Evolutionary conservation across 35 echinoderm and acorn worm species (phyloP).

Genomic region (Eucidaris tribuloides): DNA sequence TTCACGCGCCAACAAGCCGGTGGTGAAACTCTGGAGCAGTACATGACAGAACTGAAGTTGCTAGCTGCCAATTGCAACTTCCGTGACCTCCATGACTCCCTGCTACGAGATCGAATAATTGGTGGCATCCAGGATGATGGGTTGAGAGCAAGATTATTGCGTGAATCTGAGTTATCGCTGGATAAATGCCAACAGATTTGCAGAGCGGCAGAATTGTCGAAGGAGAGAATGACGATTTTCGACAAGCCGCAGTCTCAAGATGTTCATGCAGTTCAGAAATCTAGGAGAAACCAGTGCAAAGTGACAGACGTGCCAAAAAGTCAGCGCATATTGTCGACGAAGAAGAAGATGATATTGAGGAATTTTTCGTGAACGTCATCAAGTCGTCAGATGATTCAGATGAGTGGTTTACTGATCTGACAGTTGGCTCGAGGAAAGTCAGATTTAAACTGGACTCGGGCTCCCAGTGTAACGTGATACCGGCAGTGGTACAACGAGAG

Average conservation of each 20-base stretch:
- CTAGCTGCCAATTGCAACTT: background rate
- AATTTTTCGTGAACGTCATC: background rate
- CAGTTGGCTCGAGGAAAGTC: background rate
- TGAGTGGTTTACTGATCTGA: background rate
- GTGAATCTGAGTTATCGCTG: background rate
- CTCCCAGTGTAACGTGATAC: background rate
- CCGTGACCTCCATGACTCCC: background rate
- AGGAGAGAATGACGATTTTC: background rate
- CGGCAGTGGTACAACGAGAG: background rate
- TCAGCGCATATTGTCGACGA: background rate
- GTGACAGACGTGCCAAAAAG: background rate
- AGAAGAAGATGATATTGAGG: background rate
- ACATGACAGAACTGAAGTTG: constrained; percentile 13
- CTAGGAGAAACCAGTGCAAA: background rate
- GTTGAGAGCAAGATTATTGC: background rate
- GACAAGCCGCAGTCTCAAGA: background rate
- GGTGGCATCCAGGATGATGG: background rate
- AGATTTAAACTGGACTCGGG: background rate
- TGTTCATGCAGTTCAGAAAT: background rate
- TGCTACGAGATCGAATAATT: background rate
- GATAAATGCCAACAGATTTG: background rate
- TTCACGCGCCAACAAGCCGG: background rate
- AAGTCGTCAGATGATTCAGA: background rate
- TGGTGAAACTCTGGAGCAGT: constrained; percentile 42
- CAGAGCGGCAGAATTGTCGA: background rate